phyloP scores from a whole-genome alignment of 2,113 vertebrate genomes.

The Oryzias javanicus region DNA sequence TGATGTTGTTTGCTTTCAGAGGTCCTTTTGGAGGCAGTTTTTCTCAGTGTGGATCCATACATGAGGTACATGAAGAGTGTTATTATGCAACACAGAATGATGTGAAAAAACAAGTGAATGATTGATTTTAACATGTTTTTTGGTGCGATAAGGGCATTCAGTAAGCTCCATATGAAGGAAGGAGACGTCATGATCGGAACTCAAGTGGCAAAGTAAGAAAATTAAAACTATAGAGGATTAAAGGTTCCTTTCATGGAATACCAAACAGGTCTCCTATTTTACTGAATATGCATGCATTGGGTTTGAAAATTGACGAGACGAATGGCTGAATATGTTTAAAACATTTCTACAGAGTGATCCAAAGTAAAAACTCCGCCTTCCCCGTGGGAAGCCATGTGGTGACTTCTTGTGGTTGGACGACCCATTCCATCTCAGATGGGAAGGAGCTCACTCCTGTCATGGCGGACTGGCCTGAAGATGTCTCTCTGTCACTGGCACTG shows the following conservation, averaged over 20 bases:
- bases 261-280: too few relatives aligned
- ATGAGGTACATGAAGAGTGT: constrained; percentile 80
- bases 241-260: too few relatives aligned
- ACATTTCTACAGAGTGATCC: constrained; percentile 72
- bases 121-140: too few relatives aligned
- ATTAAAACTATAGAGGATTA: too few relatives aligned
- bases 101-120: too few relatives aligned
- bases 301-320: too few relatives aligned
- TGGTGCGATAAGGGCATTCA: constrained; percentile 70
- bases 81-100: too few relatives aligned
- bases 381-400: constrained; percentile 72
- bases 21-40: constrained; percentile 85
- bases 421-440: constrained; percentile 79
- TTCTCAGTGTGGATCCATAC: constrained; percentile 89
- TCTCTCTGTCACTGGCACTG: constrained; percentile 83
- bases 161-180: constrained; percentile 75
- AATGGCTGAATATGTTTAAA: too few relatives aligned
- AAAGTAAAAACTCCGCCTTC: constrained; percentile 83
- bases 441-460: constrained; percentile 66
- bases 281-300: too few relatives aligned
- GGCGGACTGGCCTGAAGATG: constrained; percentile 76
- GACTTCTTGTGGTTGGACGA: constrained; percentile 78
- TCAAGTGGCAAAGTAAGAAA: constrained; percentile 87
- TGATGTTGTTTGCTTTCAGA: constrained; percentile 70
- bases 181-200: constrained; percentile 82